A percentile compares a stretch with the other conserved stretches of the same genome.
phyloP scores from a whole-genome alignment of 2,113 vertebrate species.

The Leptobrachium ailaonicum region DNA sequence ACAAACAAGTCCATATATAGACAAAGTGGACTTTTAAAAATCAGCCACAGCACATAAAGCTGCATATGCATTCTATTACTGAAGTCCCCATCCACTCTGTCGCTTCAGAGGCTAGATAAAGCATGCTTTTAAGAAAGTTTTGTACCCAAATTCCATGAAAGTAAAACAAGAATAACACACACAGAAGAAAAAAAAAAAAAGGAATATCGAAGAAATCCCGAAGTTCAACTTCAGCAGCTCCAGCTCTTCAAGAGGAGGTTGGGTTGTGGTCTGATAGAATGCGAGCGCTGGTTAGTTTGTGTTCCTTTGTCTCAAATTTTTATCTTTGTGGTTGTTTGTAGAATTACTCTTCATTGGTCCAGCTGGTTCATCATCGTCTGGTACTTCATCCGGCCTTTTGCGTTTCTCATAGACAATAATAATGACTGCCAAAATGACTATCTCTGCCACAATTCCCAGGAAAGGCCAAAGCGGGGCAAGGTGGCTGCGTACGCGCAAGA shows the following conservation, averaged over 20 bases:
- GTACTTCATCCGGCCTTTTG: constrained; percentile 93
- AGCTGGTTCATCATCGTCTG: constrained; percentile 95
- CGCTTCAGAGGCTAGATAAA: constrained; percentile 89
- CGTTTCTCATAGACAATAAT: constrained; percentile 98
- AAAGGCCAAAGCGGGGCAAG: constrained; percentile 97
- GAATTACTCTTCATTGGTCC: constrained; percentile 97
- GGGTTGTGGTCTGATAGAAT: constrained; percentile 7
- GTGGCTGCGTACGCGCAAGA: constrained; percentile 92
- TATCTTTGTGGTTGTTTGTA: constrained; percentile 99
- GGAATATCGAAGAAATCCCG: constrained; percentile 59
- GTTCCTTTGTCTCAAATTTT: constrained; percentile 98
- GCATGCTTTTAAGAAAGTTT: constrained; percentile 94
- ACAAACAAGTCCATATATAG: constrained; percentile 5
- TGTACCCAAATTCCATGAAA: constrained; percentile 81
- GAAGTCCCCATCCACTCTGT: constrained; percentile 80
- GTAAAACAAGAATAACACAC: constrained; percentile 41
- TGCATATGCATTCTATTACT: constrained; percentile 85
- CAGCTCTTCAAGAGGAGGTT: constrained; percentile 22
- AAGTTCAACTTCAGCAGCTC: constrained; percentile 57
- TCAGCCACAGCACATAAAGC: constrained; percentile 93
- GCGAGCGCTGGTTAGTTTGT: constrained; percentile 75
- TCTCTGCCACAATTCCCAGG: constrained; percentile 93
- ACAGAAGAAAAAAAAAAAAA: too few relatives aligned
- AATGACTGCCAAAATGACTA: constrained; percentile 93
- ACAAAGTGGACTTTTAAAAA: constrained; percentile 30